Percentiles rank a stretch among this genome's conserved stretches.
Conservation (phyloP, 2,888 invertebrate species). For the Pseudoips prasinana region DNA sequence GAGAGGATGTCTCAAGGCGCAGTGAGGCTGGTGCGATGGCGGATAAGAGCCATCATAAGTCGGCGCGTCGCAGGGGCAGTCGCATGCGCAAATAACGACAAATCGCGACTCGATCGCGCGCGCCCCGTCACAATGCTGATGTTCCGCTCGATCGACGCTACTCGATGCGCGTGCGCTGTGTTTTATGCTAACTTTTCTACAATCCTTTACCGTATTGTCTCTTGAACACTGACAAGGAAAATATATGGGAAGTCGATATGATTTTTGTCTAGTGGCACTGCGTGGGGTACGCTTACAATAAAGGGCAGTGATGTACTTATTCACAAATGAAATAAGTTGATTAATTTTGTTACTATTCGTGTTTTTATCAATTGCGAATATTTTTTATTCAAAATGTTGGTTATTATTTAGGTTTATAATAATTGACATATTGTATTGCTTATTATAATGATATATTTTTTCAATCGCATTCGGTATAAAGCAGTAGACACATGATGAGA, state of each 20-base stretch:
- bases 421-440: too few relatives aligned
- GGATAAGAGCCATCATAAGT: conserved; percentile 77
- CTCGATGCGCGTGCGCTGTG: conserved; percentile 63
- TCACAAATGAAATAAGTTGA: conserved; percentile 10
- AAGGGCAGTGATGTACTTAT: conserved; percentile 33
- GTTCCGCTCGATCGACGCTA: conserved; percentile 54
- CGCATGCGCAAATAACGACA: conserved; percentile 71
- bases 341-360: too few relatives aligned
- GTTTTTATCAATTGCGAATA: too few relatives aligned
- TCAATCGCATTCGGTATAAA: too few relatives aligned
- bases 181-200: conserved; percentile 73
- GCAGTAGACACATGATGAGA: too few relatives aligned
- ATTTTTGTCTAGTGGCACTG: conserved; percentile 76
- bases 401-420: too few relatives aligned
- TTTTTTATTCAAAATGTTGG: too few relatives aligned
- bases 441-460: too few relatives aligned
- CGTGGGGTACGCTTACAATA: conserved; percentile 62
- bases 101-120: conserved; percentile 64
- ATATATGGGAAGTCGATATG: conserved; percentile 69
- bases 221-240: conserved; percentile 59
- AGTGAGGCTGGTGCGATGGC: conserved; percentile 62
- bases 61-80: conserved; percentile 38
- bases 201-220: conserved; percentile 68
- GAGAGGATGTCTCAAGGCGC: conserved; percentile 58
- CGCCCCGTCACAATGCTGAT: conserved; percentile 52